Percentiles rank a stretch among this genome's conserved stretches.
phyloP scores from a whole-genome alignment of 30 jellyfish, hydroid and myxozoan genomes.

The Cassiopea xamachana region DNA sequence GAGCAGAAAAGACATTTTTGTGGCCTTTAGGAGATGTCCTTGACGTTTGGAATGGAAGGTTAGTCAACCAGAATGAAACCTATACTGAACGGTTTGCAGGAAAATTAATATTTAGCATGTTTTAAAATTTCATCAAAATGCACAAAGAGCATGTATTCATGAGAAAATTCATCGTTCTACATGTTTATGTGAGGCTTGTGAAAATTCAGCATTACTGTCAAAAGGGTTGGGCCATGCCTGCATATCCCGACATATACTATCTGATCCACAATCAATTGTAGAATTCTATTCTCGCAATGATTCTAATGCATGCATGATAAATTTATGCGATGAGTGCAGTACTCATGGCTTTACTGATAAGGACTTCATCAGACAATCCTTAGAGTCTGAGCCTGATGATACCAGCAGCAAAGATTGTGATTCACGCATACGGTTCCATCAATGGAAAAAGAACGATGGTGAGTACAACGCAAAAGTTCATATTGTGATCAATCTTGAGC shows the following conservation, averaged over 20 bases:
- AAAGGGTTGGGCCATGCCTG: slow-evolving; percentile 32
- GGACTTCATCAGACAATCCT: neutral
- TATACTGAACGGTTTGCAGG: slow-evolving; percentile 13
- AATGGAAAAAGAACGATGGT: slow-evolving; percentile 33
- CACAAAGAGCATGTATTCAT: slow-evolving; percentile 36
- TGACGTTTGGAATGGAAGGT: slow-evolving; percentile 11
- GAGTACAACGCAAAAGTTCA: neutral
- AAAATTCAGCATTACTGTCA: slow-evolving; percentile 35
- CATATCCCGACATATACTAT: slow-evolving; percentile 7
- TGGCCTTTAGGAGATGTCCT: slow-evolving; percentile 62
- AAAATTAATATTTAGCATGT: neutral
- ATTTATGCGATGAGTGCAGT: slow-evolving; percentile 29
- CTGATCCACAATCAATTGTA: slow-evolving; percentile 16
- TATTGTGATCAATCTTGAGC: too few relatives aligned
- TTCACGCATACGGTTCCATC: slow-evolving; percentile 15
- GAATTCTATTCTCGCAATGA: slow-evolving; percentile 28
- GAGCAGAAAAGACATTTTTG: slow-evolving; percentile 55
- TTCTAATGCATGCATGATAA: slow-evolving; percentile 17
- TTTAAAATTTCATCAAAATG: slow-evolving; percentile 13
- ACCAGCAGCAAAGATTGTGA: slow-evolving; percentile 19
- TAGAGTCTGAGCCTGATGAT: slow-evolving; percentile 22
- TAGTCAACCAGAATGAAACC: slow-evolving; percentile 13
- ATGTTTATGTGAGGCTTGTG: slow-evolving; percentile 65
- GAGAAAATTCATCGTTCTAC: slow-evolving; percentile 37
- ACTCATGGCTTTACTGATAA: slow-evolving; percentile 5